A percentile compares a stretch with the other conserved stretches of the same genome.
Evolutionary conservation across 2,797 vertebrate genomes (phyloP).

Genomic region (Trichosurus vulpecula): DNA sequence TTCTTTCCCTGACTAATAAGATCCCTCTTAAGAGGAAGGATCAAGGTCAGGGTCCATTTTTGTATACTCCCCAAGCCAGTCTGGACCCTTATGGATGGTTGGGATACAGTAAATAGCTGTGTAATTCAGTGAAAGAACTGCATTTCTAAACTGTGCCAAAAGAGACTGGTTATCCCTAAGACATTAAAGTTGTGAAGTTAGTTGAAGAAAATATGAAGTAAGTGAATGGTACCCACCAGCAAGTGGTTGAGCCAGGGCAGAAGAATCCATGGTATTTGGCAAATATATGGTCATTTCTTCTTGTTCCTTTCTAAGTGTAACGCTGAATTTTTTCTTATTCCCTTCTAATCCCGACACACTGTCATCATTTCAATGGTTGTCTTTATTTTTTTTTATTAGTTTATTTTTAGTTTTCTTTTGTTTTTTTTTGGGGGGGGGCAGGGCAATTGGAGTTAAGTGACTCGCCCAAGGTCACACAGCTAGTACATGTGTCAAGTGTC

Average conservation of each 20-base stretch:
- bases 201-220: conserved; percentile 46
- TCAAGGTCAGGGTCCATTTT: neutral
- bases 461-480: no score
- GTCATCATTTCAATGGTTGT: conserved; percentile 16
- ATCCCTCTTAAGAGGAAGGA: neutral
- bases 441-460: no score
- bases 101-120: neutral
- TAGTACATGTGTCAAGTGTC: no score
- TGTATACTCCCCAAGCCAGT: neutral
- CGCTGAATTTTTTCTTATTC: conserved; percentile 19
- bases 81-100: neutral
- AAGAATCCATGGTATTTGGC: neutral
- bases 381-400: no score
- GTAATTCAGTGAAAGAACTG: conserved; percentile 15
- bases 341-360: conserved; percentile 18
- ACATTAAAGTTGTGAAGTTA: conserved; percentile 41
- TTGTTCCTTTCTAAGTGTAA: conserved; percentile 29
- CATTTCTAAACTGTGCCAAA: conserved; percentile 28
- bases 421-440: no score
- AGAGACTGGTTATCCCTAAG: conserved; percentile 7
- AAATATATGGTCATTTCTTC: conserved; percentile 29
- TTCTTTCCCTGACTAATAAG: neutral
- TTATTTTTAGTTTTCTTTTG: no score
- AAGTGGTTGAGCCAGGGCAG: conserved; percentile 52
- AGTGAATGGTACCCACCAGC: neutral